Evolutionary conservation across 2,113 vertebrate genomes (phyloP), one percentile per base, ranked within the genome.

Genomic region (Ptychochromis oligacanthus): DNA sequence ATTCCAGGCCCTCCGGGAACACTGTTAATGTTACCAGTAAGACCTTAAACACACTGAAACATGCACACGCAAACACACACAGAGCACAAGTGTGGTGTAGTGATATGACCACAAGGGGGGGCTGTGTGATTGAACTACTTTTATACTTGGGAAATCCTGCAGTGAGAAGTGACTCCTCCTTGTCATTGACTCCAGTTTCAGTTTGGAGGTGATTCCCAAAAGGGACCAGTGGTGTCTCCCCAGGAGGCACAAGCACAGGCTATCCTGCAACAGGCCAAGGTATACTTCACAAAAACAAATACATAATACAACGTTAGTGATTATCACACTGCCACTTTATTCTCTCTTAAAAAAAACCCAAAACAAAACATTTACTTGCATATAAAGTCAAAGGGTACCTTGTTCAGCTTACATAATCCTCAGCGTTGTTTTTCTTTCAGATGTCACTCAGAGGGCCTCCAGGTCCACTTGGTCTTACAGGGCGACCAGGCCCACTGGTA

Each of bases 181-280:
- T 79, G 82, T 49, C 43, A 77, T 70, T 74, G 56, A 56, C 76
- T 75, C 75, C 87, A 98, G 97, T 99, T 98, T 93, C 97, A 96
- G 87, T 96, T 94, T 38, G 94, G 95, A 3, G 93, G 96, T 6
- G 92, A 97, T 89, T 96, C 95, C 74, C 93, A 95, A 89, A 97
- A 97, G 62, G 97, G 97, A 14, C 97, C 97, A 3, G 91, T 93
- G 20, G 91, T 97, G 57, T 97, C 98, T 4, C 95, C 97, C 70
- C 97, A 97, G 87, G 96, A 98, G 90, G 97, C 96, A 0, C 97
- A 99, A 88, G 97, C 97, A 0, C 97, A 97, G 67, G 97, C 97
- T 0, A 96, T 98, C 10, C 88, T 99, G 62, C 97, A 98, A 49
- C 97, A 98, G 88, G 88, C 97, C 1, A 92, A 97, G 96, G 97